Evolutionary conservation across 1,140 invertebrate genomes (phyloP), one percentile per base, ranked within the genome.

Genomic region (Gonatopus flavifemur): DNA sequence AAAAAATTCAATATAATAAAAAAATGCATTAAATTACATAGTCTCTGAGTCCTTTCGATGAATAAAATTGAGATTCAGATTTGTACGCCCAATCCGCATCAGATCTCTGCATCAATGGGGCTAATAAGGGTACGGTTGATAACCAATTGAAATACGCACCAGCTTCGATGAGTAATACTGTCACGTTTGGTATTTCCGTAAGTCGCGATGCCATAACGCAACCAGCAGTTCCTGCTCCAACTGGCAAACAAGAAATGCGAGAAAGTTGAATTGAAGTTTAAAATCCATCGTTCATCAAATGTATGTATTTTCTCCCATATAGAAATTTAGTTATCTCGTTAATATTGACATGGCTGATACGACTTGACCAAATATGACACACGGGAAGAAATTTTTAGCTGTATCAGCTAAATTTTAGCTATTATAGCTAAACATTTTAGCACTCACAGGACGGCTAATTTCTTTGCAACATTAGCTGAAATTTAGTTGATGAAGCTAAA

Each of bases 211-310:
- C 89, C 12, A 93, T 60, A 0, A 92, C 89, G 51, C 87, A 88
- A 4, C 91, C 91, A 1, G 88, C 82, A 2, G 89, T 90, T 2
- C 91, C 91, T 16, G 86, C 89, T 10, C 91, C 91, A 48, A 93
- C 88, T 87, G 36, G 7, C 1, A 33, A 55, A 35, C 22, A 8
- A 35, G 18, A 57, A 20, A 20, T 19, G 10, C 6, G 30, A n/a
- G n/a, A n/a, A n/a, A n/a, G n/a, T n/a, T n/a, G n/a, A n/a, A n/a
- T n/a, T n/a, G n/a, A n/a, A n/a, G n/a, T n/a, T n/a, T n/a, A n/a
- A n/a, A n/a, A n/a, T n/a, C n/a, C n/a, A n/a, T n/a, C n/a, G n/a
- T n/a, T n/a, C n/a, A n/a, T n/a, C n/a, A n/a, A n/a, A n/a, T n/a
- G n/a, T n/a, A n/a, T n/a, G n/a, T n/a, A n/a, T n/a, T n/a, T n/a